Evolutionary conservation across 2,797 vertebrate species (phyloP).

Genomic region (Chloroceryle inda): DNA sequence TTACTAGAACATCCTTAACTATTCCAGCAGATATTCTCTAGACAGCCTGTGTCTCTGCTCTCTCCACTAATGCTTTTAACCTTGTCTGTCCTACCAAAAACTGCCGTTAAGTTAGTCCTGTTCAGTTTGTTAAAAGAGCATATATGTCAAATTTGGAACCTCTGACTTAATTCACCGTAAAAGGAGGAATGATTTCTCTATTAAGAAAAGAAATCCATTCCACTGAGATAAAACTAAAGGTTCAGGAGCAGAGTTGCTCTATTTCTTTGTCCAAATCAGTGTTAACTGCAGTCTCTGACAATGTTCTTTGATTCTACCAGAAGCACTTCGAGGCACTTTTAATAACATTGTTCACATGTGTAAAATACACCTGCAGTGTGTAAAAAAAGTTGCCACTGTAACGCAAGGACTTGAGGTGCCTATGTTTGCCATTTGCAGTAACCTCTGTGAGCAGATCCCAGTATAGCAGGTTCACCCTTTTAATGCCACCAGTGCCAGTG

Average conservation of each 20-base stretch:
- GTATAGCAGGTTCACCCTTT: neutral
- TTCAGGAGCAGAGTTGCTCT: neutral
- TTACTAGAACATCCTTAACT: neutral
- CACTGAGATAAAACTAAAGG: neutral
- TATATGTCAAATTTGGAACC: neutral
- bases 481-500: neutral
- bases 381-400: neutral
- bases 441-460: neutral
- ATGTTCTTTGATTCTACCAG: neutral
- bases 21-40: neutral
- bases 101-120: neutral
- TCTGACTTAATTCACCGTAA: neutral
- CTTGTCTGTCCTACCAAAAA: conserved; percentile 28
- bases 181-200: neutral
- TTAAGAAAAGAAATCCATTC: neutral
- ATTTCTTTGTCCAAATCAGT: neutral
- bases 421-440: neutral
- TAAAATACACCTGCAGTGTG: neutral
- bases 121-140: neutral
- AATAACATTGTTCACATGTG: neutral
- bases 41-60: neutral
- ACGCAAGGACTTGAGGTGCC: neutral
- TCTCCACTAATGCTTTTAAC: conserved; percentile 17
- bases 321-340: neutral
- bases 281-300: neutral